Evolutionary conservation across 1,140 invertebrate genomes (phyloP).

Genomic region (Tetragonula clypearis): DNA sequence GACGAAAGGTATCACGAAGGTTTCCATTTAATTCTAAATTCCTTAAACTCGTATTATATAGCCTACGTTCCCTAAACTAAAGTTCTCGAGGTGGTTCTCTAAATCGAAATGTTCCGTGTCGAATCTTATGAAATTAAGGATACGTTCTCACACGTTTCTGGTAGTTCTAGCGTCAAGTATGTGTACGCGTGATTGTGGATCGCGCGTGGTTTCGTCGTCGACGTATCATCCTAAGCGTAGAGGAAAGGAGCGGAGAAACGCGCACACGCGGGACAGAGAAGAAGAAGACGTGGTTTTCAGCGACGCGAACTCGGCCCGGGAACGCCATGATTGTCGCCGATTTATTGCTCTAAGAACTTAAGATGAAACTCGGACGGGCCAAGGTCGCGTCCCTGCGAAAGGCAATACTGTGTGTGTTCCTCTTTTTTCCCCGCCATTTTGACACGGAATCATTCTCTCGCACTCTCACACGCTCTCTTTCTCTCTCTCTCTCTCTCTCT

Average conservation of each 20-base stretch:
- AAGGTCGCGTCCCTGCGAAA: slow-evolving; percentile 72
- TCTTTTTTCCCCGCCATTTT: slow-evolving; percentile 47
- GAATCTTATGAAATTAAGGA: no score
- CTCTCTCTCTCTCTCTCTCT: neutral
- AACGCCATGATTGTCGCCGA: slow-evolving; percentile 78
- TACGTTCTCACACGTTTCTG: no score
- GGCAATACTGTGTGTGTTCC: slow-evolving; percentile 78
- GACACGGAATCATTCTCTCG: slow-evolving; percentile 22
- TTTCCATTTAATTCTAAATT: no score
- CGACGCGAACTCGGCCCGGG: slow-evolving; percentile 60
- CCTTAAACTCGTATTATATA: no score
- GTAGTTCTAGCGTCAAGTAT: no score
- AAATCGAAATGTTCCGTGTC: no score
- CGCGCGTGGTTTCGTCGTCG: slow-evolving; percentile 1
- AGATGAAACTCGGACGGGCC: slow-evolving; percentile 71
- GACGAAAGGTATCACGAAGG: no score
- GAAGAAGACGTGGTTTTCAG: slow-evolving; percentile 36
- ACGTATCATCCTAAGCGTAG: slow-evolving; percentile 17
- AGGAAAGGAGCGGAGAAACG: slow-evolving; percentile 27
- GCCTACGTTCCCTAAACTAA: no score
- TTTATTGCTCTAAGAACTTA: slow-evolving; percentile 79
- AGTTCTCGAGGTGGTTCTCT: no score
- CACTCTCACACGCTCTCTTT: neutral
- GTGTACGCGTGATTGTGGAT: no score
- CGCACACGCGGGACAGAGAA: slow-evolving; percentile 44